Percentiles rank a stretch among this genome's conserved stretches.
These are phyloP conservation scores for Lycaon pictus DNA, from an alignment of 2,113 vertebrate species.

Conservation along the genomic window DNA sequence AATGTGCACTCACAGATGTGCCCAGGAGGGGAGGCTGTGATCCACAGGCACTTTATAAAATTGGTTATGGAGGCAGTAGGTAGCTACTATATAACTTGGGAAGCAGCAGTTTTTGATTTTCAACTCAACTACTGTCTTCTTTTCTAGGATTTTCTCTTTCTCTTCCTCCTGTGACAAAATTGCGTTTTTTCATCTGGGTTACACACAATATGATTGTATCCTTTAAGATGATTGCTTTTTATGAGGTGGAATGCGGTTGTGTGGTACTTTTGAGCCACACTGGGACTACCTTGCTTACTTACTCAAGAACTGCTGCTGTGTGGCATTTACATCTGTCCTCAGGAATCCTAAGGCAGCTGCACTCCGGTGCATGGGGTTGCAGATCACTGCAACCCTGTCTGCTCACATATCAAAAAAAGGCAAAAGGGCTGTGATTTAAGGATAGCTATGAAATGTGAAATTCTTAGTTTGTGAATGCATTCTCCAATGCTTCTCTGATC, in stretches of 20 bases:
- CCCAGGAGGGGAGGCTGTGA: background rate
- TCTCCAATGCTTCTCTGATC: background rate
- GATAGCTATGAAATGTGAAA: no score
- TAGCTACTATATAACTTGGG: no score
- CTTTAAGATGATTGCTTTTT: background rate
- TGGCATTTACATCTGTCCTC: background rate
- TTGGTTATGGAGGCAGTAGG: background rate
- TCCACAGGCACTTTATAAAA: no score
- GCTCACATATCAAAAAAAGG: background rate
- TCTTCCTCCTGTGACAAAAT: background rate
- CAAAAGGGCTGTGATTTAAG: background rate
- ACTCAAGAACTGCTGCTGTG: background rate
- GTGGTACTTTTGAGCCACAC: background rate
- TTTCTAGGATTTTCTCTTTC: background rate
- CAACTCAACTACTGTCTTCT: background rate
- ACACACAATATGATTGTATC: no score
- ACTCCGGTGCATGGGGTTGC: no score
- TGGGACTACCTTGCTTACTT: background rate
- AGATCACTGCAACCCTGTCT: accelerated
- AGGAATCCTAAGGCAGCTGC: no score
- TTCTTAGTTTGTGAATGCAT: background rate
- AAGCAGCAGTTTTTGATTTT: background rate
- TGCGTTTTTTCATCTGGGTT: background rate
- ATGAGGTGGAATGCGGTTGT: background rate
- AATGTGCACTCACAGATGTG: background rate